Base-by-base conservation (phyloP, 2,797 vertebrate genomes). In the Serranus cabrilla region DNA sequence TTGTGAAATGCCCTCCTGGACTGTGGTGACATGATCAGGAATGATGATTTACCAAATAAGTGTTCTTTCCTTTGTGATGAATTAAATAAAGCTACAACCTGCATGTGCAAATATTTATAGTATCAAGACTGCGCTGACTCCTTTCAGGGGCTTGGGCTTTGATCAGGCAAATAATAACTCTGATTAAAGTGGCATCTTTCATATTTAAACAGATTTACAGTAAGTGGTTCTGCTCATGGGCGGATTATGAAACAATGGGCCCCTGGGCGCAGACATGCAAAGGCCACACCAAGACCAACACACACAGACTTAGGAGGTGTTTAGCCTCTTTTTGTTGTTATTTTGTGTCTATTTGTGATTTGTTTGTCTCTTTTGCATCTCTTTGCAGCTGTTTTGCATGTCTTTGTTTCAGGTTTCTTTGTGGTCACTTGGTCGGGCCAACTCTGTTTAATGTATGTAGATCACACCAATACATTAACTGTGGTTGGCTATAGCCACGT, bases 81-180 rank as follows among this genome's bases (percentile, higher is more conserved):
- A 49, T 31, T 17, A 10, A 49, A 61, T 23, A 0, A 58, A 65
- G n/a, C 27, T 0, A 34, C 0, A 59, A 63, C 49, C 60, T 56
- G 25, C 58, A 43, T 27, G 43, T 51, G 42, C 37, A 63, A 42
- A 56, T 83, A 84, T 74, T 74, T 71, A 54, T 52, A 46, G 62
- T 14, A 72, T 56, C 56, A 55, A 45, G 20, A 34, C 46, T 59
- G 56, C 59, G 78, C 68, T 70, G 64, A 67, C 49, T 63, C 23
- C 61, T 37, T 47, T 58, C 76, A 74, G 40, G 43, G 23, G 56
- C 80, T 59, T 13, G 56, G 37, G 37, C 57, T 84, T 74, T 70
- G 27, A 80, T 54, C n/a, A 49, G 20, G 27, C n/a, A 39, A 50
- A 25, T 12, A 45, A 39, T 31, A 66, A 62, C 54, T 23, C 52